Evolutionary conservation across 1,140 invertebrate species (phyloP), one percentile per base, ranked within the genome.

Genomic region (Penaeus chinensis): DNA sequence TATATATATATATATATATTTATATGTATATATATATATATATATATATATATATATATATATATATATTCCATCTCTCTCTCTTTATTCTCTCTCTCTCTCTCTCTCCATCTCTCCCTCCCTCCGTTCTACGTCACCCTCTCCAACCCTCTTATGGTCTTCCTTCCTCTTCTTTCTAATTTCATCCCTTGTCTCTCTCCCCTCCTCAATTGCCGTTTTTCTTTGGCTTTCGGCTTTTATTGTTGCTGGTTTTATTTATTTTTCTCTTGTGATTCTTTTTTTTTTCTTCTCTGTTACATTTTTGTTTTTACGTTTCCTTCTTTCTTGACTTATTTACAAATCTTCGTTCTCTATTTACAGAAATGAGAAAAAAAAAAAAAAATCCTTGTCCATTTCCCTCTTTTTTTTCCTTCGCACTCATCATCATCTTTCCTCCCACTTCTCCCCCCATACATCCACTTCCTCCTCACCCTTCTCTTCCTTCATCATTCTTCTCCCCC

Each of bases 21-120:
- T 71, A 71, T 71, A 71, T 71, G 10, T 71, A 71, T 71, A 71
- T 71, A 32, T 16, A 71, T 71, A 19, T 71, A 19, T 71, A 19
- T 71, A 71, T 37, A 37, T 37, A 32, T 78, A 37, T 78, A 32
- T 32, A 32, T 32, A 32, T 32, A 32, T 32, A 32, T 32, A 32
- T 32, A 32, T 32, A 32, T 32, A 32, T 32, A 47, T 47, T 47
- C 47, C 47, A 47, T 13, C 47, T 32, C 61, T 11, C 78, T 60
- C 61, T 54, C 18, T 7, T 1, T 37, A 7, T 32, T 11, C 32
- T 32, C 47, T 13, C 37, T 37, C 18, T 7, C 24, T n/a, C 74
- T 77, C 32, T 32, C 37, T 8, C 24, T 77, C 19, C 13, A 3
- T 24, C 24, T 19, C 22, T 16, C 37, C 24, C 37, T 77, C 24